Percentiles rank a stretch among this genome's conserved stretches.
Evolutionary conservation across 2,113 vertebrate species (phyloP).

Genomic region (Galemys pyrenaicus): DNA sequence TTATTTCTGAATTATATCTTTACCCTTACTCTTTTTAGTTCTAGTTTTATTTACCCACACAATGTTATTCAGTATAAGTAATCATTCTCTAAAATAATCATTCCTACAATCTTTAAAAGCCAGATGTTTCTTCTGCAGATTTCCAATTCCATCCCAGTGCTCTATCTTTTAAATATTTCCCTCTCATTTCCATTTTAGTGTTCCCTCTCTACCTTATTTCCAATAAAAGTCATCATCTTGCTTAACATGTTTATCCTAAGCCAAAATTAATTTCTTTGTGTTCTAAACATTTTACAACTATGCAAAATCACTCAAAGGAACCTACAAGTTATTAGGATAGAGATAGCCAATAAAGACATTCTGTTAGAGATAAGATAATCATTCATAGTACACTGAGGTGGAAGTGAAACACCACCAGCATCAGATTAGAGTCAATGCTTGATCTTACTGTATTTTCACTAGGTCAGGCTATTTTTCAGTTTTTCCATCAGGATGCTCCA

Average conservation of each 20-base stretch:
- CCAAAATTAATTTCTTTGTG: slow-evolving; percentile 42
- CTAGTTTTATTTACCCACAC: slow-evolving; percentile 37
- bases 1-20: slow-evolving; percentile 39
- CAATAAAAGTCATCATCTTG: slow-evolving; percentile 37
- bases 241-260: slow-evolving; percentile 5
- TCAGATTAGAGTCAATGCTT: neutral
- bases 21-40: neutral
- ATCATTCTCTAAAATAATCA: slow-evolving; percentile 12
- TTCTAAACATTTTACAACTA: slow-evolving; percentile 46
- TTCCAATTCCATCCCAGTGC: slow-evolving; percentile 35
- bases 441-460: neutral
- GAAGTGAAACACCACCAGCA: neutral
- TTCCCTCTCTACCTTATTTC: slow-evolving; percentile 35
- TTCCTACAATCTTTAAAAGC: slow-evolving; percentile 37
- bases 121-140: slow-evolving; percentile 47
- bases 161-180: slow-evolving; percentile 15
- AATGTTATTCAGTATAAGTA: slow-evolving; percentile 16
- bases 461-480: neutral
- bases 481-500: neutral
- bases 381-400: neutral
- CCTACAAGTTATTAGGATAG: neutral
- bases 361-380: neutral
- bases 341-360: neutral
- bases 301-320: neutral
- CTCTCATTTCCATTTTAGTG: slow-evolving; percentile 39